Percentiles rank a stretch among this genome's conserved stretches.
Evolutionary conservation across 30 jellyfish, hydroid and myxozoan genomes (phyloP).

Genomic region (Turritopsis rubra): DNA sequence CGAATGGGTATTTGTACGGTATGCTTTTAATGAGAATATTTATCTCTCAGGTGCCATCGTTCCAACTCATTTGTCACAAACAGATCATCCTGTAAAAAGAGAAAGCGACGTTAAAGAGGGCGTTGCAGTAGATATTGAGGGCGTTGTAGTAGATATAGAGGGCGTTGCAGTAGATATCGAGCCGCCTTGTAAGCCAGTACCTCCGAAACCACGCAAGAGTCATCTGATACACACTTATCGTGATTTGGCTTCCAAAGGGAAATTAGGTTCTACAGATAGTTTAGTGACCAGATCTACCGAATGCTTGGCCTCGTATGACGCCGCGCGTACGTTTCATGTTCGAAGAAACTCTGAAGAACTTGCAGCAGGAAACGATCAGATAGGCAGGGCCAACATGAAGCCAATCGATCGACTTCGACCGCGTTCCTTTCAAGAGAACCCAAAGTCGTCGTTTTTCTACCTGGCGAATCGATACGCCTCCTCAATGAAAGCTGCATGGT

Average conservation of each 20-base stretch:
- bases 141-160: background rate
- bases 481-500: constrained; percentile 34
- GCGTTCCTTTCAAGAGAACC: constrained; percentile 35
- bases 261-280: constrained; percentile 19
- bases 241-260: constrained; percentile 18
- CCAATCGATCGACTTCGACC: constrained; percentile 35
- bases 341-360: constrained; percentile 26
- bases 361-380: background rate
- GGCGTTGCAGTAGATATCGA: background rate
- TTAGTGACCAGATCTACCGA: constrained; percentile 20
- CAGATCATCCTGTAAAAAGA: background rate
- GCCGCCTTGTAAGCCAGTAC: constrained; percentile 46
- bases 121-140: background rate
- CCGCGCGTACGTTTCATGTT: background rate
- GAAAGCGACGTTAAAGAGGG: background rate
- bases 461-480: constrained; percentile 21
- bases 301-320: constrained; percentile 22
- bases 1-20: background rate
- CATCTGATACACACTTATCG: constrained; percentile 16
- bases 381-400: background rate
- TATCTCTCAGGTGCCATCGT: background rate
- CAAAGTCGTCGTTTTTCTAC: constrained; percentile 7
- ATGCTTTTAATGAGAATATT: background rate
- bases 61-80: background rate
- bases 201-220: constrained; percentile 39